Base-by-base conservation (phyloP, 2,797 vertebrate genomes). In the Enteromius unitaeniatus region DNA sequence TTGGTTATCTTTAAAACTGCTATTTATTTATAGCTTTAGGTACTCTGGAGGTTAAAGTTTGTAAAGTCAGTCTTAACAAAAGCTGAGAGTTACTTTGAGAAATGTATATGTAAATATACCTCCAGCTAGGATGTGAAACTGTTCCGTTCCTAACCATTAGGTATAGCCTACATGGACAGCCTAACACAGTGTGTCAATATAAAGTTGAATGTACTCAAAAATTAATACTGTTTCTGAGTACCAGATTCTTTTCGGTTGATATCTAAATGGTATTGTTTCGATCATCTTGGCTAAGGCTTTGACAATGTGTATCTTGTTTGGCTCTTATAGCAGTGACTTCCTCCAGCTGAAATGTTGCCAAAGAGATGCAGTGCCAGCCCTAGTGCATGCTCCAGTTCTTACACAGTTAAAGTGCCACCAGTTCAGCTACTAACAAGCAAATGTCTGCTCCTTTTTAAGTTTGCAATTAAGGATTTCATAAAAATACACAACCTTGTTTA, bases 341-440 rank as follows among this genome's bases (percentile, higher is more conserved):
- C 87, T 91, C 86, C 81, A 90, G 78, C 62, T 87, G 88, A 84
- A 84, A 87, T 62, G 37, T 26, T 78, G 89, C 85, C 91, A 90
- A 70, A 26, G 9, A 40, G 42, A 81, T 67, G 42, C 49, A 83
- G 55, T 86, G 78, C 74, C 86, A 75, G 51, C 81, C 78, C 51
- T 10, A 3, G 76, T 75, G 14, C 64, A 42, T 53, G 19, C 79
- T 58, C 19, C 40, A 70, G 86, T 85, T 67, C 85, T 60, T 65
- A 40, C 17, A 6, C 45, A 75, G 78, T 74, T 73, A 62, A 78
- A 42, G 42, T 47, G 78, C 31, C 23, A 51, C 78, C 5, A 45
- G 14, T 73, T 70, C 74, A 73, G 23, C 37, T 79, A 40, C 28
- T 55, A 82, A 82, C 11, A 81, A 47, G 78, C 14, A 62, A 68